These are phyloP conservation scores for Apis cerana DNA, from an alignment of 1,140 invertebrate genomes.

Conservation along the genomic window DNA sequence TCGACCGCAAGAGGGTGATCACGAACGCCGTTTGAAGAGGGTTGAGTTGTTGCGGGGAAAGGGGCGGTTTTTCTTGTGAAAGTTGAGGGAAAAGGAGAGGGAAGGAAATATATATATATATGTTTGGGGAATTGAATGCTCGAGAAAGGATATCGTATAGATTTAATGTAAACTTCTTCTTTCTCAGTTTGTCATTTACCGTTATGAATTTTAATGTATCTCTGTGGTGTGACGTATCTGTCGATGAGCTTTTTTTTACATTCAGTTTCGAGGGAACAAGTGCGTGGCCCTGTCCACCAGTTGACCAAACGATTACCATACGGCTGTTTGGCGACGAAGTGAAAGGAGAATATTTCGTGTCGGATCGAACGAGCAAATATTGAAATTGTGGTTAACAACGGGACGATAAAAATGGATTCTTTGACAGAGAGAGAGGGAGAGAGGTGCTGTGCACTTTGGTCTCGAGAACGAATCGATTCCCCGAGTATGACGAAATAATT, in stretches of 20 bases:
- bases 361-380: slow-evolving; percentile 36
- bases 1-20: no score
- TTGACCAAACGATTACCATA: background rate
- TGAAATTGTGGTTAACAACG: slow-evolving; percentile 35
- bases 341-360: slow-evolving; percentile 39
- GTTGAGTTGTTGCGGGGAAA: no score
- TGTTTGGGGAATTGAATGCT: no score
- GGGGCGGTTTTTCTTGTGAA: no score
- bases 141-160: no score
- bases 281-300: background rate
- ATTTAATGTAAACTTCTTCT: no score
- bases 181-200: no score
- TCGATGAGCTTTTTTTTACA: no score
- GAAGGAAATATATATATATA: no score
- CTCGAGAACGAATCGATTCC: background rate
- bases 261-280: background rate
- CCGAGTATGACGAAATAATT: slow-evolving; percentile 28
- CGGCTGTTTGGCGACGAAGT: background rate
- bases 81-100: no score
- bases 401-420: slow-evolving; percentile 23
- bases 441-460: background rate
- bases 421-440: background rate
- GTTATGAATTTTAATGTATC: no score
- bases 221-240: no score
- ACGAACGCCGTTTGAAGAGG: background rate